phyloP scores from a whole-genome alignment of 1,140 invertebrate species.

The Paraescarpia echinospica region DNA sequence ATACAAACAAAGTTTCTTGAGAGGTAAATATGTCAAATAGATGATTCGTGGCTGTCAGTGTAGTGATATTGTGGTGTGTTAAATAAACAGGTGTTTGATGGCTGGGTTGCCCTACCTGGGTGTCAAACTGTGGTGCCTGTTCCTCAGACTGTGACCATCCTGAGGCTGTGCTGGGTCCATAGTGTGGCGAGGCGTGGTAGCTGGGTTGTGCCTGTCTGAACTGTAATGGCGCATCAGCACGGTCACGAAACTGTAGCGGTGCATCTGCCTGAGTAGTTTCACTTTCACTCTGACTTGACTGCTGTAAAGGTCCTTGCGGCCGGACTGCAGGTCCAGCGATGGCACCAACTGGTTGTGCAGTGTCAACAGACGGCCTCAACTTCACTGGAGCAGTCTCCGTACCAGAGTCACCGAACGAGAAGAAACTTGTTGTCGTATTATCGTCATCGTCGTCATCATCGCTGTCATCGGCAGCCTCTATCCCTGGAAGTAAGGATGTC shows the following conservation, averaged over 20 bases:
- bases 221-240: constrained; percentile 15
- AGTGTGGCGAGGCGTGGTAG: not conserved
- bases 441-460: constrained; percentile 6
- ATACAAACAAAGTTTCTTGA: no score
- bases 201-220: not conserved
- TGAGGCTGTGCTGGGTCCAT: not conserved
- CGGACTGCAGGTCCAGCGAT: not conserved
- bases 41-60: no score
- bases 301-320: not conserved
- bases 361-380: not conserved
- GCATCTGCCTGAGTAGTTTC: not conserved
- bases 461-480: not conserved
- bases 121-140: not conserved
- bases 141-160: not conserved
- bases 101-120: not conserved
- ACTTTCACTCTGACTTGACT: not conserved
- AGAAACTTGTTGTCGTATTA: not conserved
- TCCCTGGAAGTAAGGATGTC: not conserved
- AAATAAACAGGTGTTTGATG: not conserved
- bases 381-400: not conserved
- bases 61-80: no score
- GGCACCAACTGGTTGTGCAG: not conserved
- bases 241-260: not conserved
- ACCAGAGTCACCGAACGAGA: not conserved
- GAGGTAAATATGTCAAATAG: no score